Evolutionary conservation across 2,888 invertebrate species (phyloP), one percentile per base, ranked within the genome.

Genomic region (Muscina levida): DNA sequence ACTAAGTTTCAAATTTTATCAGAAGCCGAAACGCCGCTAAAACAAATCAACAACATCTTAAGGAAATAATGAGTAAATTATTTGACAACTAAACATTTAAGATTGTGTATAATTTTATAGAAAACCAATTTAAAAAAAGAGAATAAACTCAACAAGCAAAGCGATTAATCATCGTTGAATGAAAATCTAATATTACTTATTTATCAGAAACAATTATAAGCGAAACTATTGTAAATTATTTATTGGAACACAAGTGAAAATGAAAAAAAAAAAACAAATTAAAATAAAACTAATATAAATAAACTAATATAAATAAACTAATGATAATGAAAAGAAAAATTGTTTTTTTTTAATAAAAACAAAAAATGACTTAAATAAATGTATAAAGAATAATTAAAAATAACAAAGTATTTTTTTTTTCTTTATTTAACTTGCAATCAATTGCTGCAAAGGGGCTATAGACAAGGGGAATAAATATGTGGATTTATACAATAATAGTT

Each of bases 191-290:
- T 51, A 68, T 68, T 68, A 51, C 51, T 37, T 62, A 68, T 68
- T 68, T 53, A 68, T 68, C 68, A 68, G 39, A 67, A 19, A 68
- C 44, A 19, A 53, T 31, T 51, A 11, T 72, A 62, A 72, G 48
- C 15, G 31, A 48, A 48, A 76, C 70, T 71, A 71, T 71, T 70
- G 70, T 70, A 76, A 71, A 71, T 76, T 66, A 70, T 70, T 70
- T 71, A 65, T 56, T 56, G 62, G 46, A 56, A 53, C 56, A 48
- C 46, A 75, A 44, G 2, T 5, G 3, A 31, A 31, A 66, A 44
- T 26, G 46, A 24, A 70, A 73, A 65, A n/a, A 44, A 31, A 39
- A 15, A 39, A 56, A 51, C 19, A 31, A 37, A 3, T 46, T 22
- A 56, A 31, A 53, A 53, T 53, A 46, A 46, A 6, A 1, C n/a